Conservation (phyloP, 2,888 invertebrate genomes). For the Heterodera filipjevi region DNA sequence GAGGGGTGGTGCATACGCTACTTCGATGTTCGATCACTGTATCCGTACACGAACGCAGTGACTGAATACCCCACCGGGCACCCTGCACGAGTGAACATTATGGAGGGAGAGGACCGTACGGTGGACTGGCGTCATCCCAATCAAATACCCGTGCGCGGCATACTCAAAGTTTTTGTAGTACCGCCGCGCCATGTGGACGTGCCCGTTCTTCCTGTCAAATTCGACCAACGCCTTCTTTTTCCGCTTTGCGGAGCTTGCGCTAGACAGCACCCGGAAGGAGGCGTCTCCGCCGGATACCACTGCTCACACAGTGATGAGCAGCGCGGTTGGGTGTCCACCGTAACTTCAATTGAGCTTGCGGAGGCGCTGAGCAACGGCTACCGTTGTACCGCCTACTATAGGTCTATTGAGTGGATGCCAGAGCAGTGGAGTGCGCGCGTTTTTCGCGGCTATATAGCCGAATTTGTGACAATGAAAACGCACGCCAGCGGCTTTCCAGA, state of each 20-base stretch:
- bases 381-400: not conserved
- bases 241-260: slow-evolving; percentile 16
- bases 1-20: not conserved
- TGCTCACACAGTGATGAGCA: slow-evolving; percentile 28
- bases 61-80: slow-evolving; percentile 28
- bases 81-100: slow-evolving; percentile 19
- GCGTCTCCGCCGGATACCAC: not conserved
- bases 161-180: slow-evolving; percentile 17
- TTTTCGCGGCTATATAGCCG: slow-evolving; percentile 24
- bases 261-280: not conserved
- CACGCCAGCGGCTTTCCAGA: slow-evolving; percentile 24
- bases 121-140: slow-evolving; percentile 11
- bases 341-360: slow-evolving; percentile 21
- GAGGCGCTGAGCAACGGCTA: slow-evolving; percentile 17
- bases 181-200: slow-evolving; percentile 14
- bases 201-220: slow-evolving; percentile 19
- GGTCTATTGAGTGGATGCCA: not conserved
- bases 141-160: slow-evolving; percentile 19
- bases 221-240: slow-evolving; percentile 26
- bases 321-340: slow-evolving; percentile 26
- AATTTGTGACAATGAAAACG: slow-evolving; percentile 18
- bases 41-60: slow-evolving; percentile 28
- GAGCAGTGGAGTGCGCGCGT: slow-evolving; percentile 14
- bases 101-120: not conserved
- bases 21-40: slow-evolving; percentile 29